phyloP scores from a whole-genome alignment of 2,113 vertebrate genomes.

The Sander lucioperca region DNA sequence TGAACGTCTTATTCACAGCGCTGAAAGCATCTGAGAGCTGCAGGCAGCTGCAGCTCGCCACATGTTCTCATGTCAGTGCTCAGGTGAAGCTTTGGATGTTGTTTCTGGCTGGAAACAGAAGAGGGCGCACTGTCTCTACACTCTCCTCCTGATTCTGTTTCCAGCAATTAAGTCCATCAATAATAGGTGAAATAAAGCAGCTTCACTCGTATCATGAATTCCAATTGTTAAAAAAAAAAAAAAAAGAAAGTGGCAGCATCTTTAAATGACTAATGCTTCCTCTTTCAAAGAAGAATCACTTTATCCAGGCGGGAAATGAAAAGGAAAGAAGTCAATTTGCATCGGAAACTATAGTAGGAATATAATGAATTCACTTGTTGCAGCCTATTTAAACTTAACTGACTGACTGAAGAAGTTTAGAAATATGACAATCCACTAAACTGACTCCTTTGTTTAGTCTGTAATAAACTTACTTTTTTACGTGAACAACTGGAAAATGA shows the following conservation, averaged over 20 bases:
- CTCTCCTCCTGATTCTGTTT: not conserved
- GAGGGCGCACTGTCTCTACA: constrained; percentile 78
- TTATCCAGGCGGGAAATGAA: not conserved
- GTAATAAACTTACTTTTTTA: constrained; percentile 2
- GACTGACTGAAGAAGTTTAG: not conserved
- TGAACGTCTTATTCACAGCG: not conserved
- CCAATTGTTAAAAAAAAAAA: not conserved
- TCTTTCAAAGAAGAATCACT: not conserved
- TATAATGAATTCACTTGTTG: constrained; percentile 13
- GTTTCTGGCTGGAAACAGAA: constrained; percentile 80
- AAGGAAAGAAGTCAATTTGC: not conserved
- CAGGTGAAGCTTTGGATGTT: constrained; percentile 49
- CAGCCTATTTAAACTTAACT: not conserved
- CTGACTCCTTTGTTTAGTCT: not conserved
- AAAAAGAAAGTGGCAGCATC: not conserved
- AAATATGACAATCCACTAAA: not conserved
- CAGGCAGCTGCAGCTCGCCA: not conserved
- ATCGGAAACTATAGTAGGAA: not conserved
- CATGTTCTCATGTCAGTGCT: not conserved
- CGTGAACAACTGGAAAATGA: not conserved
- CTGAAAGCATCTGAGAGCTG: not conserved
- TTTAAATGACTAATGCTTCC: not conserved
- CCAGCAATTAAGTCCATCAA: not conserved
- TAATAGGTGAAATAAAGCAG: not conserved
- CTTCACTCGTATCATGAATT: not conserved